These are phyloP conservation scores for Alligator sinensis DNA, from an alignment of 2,113 vertebrate species.

Conservation along the genomic window DNA sequence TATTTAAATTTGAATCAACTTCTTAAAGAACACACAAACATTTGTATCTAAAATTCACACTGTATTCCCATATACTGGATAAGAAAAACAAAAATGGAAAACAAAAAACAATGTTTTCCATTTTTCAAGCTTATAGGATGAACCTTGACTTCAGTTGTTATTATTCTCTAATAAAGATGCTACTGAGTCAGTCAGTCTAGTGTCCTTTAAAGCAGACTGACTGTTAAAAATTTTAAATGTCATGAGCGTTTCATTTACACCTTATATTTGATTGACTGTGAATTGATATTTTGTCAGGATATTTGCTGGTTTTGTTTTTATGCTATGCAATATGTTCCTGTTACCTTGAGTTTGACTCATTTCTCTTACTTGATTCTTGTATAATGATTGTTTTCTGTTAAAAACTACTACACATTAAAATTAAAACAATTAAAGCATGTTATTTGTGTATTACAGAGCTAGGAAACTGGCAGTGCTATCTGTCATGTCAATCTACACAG, in stretches of 20 bases:
- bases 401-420: background rate
- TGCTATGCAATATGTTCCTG: background rate
- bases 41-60: background rate
- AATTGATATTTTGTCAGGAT: background rate
- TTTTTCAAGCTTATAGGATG: background rate
- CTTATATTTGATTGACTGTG: background rate
- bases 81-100: background rate
- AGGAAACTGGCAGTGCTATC: background rate
- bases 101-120: background rate
- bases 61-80: fast-evolving
- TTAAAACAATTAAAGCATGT: background rate
- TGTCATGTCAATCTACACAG: background rate
- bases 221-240: background rate
- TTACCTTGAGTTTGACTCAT: background rate
- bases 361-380: background rate
- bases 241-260: background rate
- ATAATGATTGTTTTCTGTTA: background rate
- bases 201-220: background rate
- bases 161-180: background rate
- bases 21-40: background rate
- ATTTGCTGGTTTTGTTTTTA: background rate
- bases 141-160: background rate
- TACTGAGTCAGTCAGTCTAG: background rate
- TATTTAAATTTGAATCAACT: background rate
- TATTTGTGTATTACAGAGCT: background rate